Base-by-base conservation (phyloP, 2,797 vertebrate species). In the Sebastes diaconus region DNA sequence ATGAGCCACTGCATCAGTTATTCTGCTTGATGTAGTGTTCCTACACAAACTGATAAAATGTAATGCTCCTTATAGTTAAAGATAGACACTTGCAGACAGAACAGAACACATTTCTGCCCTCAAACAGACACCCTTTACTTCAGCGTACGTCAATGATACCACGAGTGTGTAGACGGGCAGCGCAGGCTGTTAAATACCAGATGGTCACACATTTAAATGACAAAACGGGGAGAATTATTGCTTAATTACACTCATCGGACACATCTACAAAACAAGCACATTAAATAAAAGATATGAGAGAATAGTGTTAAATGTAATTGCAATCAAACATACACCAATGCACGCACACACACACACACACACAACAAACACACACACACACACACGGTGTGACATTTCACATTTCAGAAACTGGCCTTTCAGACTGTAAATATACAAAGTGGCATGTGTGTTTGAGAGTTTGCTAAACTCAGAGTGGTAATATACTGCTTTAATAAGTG, bases 331-430 rank as follows among this genome's bases (percentile, higher is more conserved):
- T 68, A 74, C 32, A 52, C 52, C n/a, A 58, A 29, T 29, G 16
- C 25, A 74, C 34, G 7, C 29, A 16, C 67, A 29, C 39, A 39
- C 36, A 14, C 36, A 39, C 12, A 36, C 32, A 63, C 67, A 60
- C 24, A 67, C 42, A 50, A 24, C 22, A 24, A 24, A 24, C 22
- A 24, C 22, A 25, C 27, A 25, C 25, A 63, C 67, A 58, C 32
- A 68, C 46, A 52, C 32, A 61, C 46, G 16, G 27, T 50, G 29
- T 22, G 36, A 73, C 68, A 22, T 80, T 34, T 90, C 83, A 82
- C 90, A 91, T 94, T 93, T 89, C 16, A 71, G 11, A 65, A 52
- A 70, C 22, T 79, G 87, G 58, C 88, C 84, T 91, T 89, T 84
- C 29, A 74, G 57, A 20, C 39, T 65, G 18, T 78, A 85, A 74